Percentiles rank a stretch among this genome's conserved stretches.
Evolutionary conservation across 2,797 vertebrate species (phyloP).

Genomic region (Galaxias olidus): DNA sequence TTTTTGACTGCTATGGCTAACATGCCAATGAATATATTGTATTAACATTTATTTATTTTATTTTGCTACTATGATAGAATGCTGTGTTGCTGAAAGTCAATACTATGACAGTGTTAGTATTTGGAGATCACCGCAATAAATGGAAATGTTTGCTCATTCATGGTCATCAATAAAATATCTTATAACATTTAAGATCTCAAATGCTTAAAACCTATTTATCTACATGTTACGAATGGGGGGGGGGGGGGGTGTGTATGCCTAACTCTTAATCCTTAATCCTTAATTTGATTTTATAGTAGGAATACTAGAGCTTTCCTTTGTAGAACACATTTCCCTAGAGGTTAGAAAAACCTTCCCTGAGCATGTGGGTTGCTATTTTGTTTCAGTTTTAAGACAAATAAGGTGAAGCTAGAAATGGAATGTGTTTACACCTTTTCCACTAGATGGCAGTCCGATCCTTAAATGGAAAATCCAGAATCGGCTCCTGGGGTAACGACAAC

Average conservation of each 20-base stretch:
- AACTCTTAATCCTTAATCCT: no score
- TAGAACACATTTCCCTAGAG: no score
- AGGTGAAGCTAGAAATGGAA: no score
- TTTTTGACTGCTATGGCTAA: constrained; percentile 37
- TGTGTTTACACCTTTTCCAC: not conserved
- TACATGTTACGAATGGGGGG: no score
- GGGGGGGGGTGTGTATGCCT: no score
- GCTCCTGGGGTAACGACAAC: not conserved
- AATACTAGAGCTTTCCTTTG: no score
- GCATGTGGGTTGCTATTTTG: no score
- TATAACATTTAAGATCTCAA: constrained; percentile 42
- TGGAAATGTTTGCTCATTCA: constrained; percentile 66
- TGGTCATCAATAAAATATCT: constrained; percentile 74
- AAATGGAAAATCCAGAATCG: not conserved
- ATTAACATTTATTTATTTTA: constrained; percentile 40
- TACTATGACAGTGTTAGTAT: constrained; percentile 55
- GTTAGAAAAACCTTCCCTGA: no score
- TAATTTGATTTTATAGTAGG: no score
- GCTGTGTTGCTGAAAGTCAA: constrained; percentile 44
- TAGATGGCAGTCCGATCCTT: constrained; percentile 6
- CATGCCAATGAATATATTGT: constrained; percentile 12
- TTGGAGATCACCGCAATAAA: constrained; percentile 60
- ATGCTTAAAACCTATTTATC: no score
- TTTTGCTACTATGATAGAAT: constrained; percentile 36
- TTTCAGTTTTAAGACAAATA: no score